These are phyloP conservation scores for Lasioglossum lativentre DNA, from an alignment of 2,888 invertebrate genomes.

Conservation along the genomic window DNA sequence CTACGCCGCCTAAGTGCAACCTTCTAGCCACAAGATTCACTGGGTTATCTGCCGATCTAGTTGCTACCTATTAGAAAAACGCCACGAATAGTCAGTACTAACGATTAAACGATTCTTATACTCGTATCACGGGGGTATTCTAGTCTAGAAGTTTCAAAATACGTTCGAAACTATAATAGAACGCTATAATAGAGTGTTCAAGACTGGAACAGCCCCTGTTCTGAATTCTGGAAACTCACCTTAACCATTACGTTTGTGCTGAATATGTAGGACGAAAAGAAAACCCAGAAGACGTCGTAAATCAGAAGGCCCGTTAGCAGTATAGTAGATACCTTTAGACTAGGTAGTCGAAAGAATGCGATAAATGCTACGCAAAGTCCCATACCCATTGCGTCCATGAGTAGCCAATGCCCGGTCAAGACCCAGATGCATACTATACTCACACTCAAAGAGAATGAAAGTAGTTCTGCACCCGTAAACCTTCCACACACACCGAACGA, in stretches of 20 bases:
- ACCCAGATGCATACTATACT: constrained; percentile 99
- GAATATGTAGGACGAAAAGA: constrained; percentile 99
- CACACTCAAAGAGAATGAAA: constrained; percentile 96
- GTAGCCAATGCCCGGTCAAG: constrained; percentile 98
- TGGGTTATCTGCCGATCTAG: constrained; percentile 95
- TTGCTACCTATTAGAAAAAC: constrained; percentile 87
- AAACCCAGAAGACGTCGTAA: constrained; percentile 99
- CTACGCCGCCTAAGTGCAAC: constrained; percentile 95
- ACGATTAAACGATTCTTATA: neutral
- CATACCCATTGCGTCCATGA: constrained; percentile 99
- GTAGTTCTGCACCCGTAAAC: constrained; percentile 96
- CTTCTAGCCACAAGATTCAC: constrained; percentile 97
- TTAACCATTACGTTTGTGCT: constrained; percentile 99
- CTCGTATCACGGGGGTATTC: neutral
- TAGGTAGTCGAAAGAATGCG: constrained; percentile 97
- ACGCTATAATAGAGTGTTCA: neutral
- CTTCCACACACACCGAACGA: constrained; percentile 96
- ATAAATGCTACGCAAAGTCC: constrained; percentile 99
- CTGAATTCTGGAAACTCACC: constrained; percentile 86
- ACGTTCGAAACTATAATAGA: neutral
- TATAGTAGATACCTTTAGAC: constrained; percentile 97
- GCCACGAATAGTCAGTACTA: neutral
- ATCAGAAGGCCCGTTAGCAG: constrained; percentile 96
- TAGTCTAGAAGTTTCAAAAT: neutral
- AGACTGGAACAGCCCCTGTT: neutral